Evolutionary conservation across 1,140 invertebrate genomes (phyloP), one percentile per base, ranked within the genome.

Genomic region (Tetramorium simillimum): DNA sequence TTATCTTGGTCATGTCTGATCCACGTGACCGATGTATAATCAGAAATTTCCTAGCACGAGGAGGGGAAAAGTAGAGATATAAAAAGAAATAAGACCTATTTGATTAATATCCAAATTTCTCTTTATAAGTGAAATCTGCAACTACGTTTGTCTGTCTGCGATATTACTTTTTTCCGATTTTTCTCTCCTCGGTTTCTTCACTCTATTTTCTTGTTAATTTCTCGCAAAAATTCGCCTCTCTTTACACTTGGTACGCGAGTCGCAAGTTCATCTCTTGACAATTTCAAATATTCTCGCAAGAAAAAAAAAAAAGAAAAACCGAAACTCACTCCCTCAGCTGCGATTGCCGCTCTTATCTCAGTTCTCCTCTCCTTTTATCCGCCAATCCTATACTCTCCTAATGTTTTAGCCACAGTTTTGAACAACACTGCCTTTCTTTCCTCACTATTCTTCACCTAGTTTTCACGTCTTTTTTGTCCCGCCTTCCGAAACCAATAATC

Each of bases 381-480:
- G 12, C 14, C 16, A 16, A 16, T 21, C 0, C 12, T 33, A n/a
- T 21, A 62, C 43, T 21, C 16, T 86, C 16, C 77, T 86, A 24
- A 40, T 73, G 28, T 82, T 87, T 40, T 2, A 0, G 40, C 16
- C 16, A 65, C 18, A 33, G 37, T 76, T 18, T 51, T 67, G n/a
- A 77, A 72, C 33, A 75, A 85, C 82, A 75, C 56, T 89, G 37
- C n/a, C 16, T 49, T 14, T 1, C 5, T 77, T 33, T 24, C 4
- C 12, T 14, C 18, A n/a, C 10, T 63, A n/a, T 51, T 78, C 14
- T 18, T 53, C 18, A 21, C 21, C 9, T 10, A n/a, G 9, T 21
- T 58, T 53, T 12, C 62, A 5, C 7, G 33, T 72, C 10, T 70
- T 72, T 63, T 56, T 6, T 28, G 18, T 21, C 7, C 21, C 14